Evolutionary conservation across 2,797 vertebrate genomes (phyloP), one percentile per base, ranked within the genome.

Genomic region (Poeciliopsis paucimaculata): DNA sequence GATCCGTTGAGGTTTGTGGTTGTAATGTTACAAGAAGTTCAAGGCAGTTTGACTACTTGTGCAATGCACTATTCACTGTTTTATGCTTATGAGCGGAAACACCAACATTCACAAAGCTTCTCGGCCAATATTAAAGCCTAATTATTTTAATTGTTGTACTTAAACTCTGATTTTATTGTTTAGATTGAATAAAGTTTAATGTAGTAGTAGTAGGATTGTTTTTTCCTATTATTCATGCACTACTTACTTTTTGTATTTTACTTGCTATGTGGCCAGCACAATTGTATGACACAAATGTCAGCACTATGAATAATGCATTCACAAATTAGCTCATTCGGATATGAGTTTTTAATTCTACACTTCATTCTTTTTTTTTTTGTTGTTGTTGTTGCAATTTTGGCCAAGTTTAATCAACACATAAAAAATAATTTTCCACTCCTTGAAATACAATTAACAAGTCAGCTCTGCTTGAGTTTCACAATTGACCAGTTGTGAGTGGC

Each of bases 391-490:
- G 81, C 83, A 87, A 92, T 87, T 92, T 92, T 91, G 92, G 93
- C 94, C 89, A 94, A 91, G 84, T 86, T 86, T 55, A 77, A 77
- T 51, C 62, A 76, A 47, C 43, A 80, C 88, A 86, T 90, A 87
- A 88, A 85, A 90, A 89, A 72, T 57, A 9, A 80, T 89, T 90
- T 76, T 76, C 87, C 78, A 66, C 78, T 81, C 75, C 86, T 92
- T 90, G 89, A 91, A 93, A 92, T 86, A 82, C 93, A 95, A 93
- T 94, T 92, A 93, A 94, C 93, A 92, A 91, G 88, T 92, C 87
- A 2, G 39, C 86, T 85, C 78, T 87, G 87, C 92, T 89, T 88
- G 75, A 91, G 88, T 85, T 87, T 85, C 81, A 88, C 90, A 89
- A 88, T 90, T 88, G 91, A 92, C 93, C 93, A 89, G 82, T 90